Evolutionary conservation across 2,113 vertebrate genomes (phyloP).

Genomic region (Eolophus roseicapilla): DNA sequence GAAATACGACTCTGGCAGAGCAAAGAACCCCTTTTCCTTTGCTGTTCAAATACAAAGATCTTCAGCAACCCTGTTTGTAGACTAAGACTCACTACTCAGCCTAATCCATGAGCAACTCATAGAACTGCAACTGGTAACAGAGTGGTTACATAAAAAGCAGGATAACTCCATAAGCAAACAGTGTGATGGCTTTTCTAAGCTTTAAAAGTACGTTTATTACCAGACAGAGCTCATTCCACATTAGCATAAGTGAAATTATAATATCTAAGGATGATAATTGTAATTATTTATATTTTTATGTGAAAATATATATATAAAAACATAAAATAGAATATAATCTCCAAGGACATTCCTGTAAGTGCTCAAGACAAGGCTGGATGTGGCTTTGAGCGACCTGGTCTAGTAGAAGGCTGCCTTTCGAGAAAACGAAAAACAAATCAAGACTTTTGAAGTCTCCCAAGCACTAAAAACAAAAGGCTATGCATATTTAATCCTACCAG

Average conservation of each 20-base stretch:
- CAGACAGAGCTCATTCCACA: not conserved
- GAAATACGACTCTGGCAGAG: not conserved
- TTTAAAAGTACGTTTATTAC: not conserved
- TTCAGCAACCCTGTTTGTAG: not conserved
- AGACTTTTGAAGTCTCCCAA: not conserved
- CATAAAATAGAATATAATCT: too few species aligned
- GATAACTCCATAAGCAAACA: not conserved
- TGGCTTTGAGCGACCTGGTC: too few species aligned
- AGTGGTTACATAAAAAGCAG: not conserved
- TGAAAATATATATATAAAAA: too few species aligned
- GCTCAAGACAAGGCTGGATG: too few species aligned
- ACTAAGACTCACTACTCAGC: not conserved
- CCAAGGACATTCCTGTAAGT: too few species aligned
- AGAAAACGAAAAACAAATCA: not conserved
- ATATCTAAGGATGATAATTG: not conserved
- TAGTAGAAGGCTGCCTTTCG: not conserved
- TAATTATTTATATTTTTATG: too few species aligned
- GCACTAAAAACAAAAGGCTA: not conserved
- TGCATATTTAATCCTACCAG: not conserved
- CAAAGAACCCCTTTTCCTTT: not conserved
- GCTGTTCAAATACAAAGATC: not conserved
- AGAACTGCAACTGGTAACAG: not conserved
- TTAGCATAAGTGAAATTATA: not conserved
- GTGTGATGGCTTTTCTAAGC: not conserved
- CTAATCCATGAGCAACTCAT: not conserved